Conservation (phyloP, 2,113 vertebrate genomes). For the Prietella phreatophila region DNA sequence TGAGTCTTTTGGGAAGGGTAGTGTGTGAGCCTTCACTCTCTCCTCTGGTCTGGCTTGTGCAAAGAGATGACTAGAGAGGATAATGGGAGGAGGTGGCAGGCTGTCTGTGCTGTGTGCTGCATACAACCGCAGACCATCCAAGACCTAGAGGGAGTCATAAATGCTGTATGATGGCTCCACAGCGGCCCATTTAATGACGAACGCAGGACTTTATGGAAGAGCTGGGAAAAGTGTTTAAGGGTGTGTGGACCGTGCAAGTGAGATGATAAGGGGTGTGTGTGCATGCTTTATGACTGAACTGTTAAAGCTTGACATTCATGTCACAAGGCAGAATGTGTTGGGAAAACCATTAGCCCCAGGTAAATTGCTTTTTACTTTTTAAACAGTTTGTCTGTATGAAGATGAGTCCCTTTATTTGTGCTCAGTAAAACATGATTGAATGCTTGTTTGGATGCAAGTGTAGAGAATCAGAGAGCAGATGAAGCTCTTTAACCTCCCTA, state of each 20-base stretch:
- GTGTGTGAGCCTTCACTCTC: background rate
- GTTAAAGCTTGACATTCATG: constrained; percentile 16
- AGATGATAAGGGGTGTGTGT: background rate
- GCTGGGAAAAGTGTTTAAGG: constrained; percentile 27
- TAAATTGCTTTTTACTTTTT: background rate
- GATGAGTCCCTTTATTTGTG: background rate
- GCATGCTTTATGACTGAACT: constrained; percentile 8
- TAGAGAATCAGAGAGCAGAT: background rate
- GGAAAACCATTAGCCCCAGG: background rate
- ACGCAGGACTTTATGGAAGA: constrained; percentile 35
- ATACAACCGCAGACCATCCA: background rate
- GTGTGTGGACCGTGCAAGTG: constrained; percentile 14
- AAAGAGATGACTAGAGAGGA: background rate
- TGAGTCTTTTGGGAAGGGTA: background rate
- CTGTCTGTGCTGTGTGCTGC: background rate
- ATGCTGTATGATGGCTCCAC: constrained; percentile 64
- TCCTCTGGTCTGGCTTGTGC: background rate
- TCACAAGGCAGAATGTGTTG: background rate
- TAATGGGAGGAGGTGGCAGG: background rate
- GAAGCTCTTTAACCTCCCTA: constrained; percentile 11
- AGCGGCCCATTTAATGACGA: constrained; percentile 59
- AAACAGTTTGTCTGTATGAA: constrained; percentile 8
- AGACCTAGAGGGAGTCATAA: constrained; percentile 48
- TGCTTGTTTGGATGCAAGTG: background rate
- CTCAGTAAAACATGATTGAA: constrained; percentile 19